Conservation (phyloP, 2,888 invertebrate species). For the Tipula lateralis region DNA sequence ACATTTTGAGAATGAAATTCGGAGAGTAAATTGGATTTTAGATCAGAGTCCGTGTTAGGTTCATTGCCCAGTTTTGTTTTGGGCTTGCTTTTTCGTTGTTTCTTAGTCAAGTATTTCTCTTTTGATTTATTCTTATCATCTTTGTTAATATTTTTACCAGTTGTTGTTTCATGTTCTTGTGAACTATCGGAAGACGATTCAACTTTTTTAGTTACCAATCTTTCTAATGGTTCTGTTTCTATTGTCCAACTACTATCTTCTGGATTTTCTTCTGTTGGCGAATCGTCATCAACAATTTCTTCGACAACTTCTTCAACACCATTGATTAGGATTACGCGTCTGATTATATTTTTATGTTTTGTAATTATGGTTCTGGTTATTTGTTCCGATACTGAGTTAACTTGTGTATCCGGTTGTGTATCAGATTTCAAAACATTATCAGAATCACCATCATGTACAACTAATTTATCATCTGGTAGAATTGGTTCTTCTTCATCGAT, state of each 20-base stretch:
- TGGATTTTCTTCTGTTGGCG: neutral
- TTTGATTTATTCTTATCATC: neutral
- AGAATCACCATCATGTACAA: neutral
- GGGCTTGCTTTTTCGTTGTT: neutral
- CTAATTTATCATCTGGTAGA: neutral
- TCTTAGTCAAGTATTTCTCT: neutral
- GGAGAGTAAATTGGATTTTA: neutral
- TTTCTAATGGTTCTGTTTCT: neutral
- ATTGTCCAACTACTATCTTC: neutral
- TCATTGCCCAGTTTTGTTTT: neutral
- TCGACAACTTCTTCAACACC: conserved; percentile 80
- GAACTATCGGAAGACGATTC: neutral
- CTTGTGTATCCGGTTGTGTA: neutral
- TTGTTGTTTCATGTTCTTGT: neutral
- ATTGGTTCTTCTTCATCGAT: neutral
- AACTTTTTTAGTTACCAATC: neutral
- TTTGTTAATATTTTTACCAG: neutral
- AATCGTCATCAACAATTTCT: conserved; percentile 65
- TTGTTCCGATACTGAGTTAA: conserved; percentile 69
- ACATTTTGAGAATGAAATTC: neutral
- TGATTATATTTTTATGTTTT: conserved; percentile 69
- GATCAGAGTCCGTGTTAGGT: neutral
- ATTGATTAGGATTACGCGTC: conserved; percentile 70
- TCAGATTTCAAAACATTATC: neutral
- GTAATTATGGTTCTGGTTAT: conserved; percentile 72